Evolutionary conservation across 2,888 invertebrate species (phyloP).

Genomic region (Acleris sparsana): DNA sequence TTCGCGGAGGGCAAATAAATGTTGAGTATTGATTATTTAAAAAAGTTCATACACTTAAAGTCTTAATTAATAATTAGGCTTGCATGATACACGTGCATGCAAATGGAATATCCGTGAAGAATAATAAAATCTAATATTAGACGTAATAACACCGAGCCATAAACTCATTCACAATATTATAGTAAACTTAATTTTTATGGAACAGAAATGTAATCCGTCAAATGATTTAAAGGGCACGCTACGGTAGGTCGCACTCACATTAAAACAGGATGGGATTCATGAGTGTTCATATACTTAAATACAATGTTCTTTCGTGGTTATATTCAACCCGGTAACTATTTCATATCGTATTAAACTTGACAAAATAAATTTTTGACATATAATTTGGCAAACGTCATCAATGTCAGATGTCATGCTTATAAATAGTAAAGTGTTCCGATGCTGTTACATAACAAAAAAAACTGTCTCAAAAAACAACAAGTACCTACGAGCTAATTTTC

Average conservation of each 20-base stretch:
- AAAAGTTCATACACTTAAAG: neutral
- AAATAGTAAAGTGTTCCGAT: no score
- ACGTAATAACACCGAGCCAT: conserved; percentile 65
- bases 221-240: conserved; percentile 65
- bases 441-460: no score
- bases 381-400: no score
- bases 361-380: no score
- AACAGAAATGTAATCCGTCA: conserved; percentile 68
- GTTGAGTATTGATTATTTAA: no score
- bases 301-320: neutral
- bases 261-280: conserved; percentile 1
- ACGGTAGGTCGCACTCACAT: conserved; percentile 50
- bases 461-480: no score
- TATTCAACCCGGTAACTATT: neutral
- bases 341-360: no score
- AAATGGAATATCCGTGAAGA: conserved; percentile 36
- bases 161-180: conserved; percentile 69
- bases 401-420: no score
- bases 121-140: conserved; percentile 51
- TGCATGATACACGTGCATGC: conserved; percentile 11
- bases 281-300: neutral
- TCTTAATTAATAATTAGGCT: conserved; percentile 1
- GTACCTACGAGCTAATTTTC: no score
- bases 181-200: conserved; percentile 67
- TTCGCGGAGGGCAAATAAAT: no score